Conservation (phyloP, 2,888 invertebrate species). For the Brenthis hecate region DNA sequence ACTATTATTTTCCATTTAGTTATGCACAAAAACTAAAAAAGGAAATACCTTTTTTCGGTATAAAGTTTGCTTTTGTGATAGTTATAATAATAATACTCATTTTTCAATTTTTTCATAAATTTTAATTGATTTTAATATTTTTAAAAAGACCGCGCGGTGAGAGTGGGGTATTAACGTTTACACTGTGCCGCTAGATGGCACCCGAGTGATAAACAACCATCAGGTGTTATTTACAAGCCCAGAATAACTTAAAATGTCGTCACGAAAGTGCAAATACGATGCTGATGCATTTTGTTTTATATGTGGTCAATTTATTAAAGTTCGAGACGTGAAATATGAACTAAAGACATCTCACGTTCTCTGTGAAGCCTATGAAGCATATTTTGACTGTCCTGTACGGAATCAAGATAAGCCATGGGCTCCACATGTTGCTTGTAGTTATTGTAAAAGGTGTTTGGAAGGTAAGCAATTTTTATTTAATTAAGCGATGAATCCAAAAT, state of each 20-base stretch:
- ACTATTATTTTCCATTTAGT: conserved; percentile 26
- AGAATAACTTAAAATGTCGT: conserved; percentile 34
- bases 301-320: conserved; percentile 39
- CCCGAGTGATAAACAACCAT: conserved; percentile 41
- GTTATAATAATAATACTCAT: conserved; percentile 35
- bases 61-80: conserved; percentile 31
- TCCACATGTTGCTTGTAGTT: conserved; percentile 36
- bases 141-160: conserved; percentile 38
- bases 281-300: conserved; percentile 41
- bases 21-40: conserved; percentile 4
- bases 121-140: conserved; percentile 37
- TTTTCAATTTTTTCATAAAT: conserved; percentile 32
- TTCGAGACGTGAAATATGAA: conserved; percentile 40
- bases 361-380: conserved; percentile 39
- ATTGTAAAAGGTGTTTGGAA: conserved; percentile 38
- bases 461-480: conserved; percentile 36
- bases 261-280: conserved; percentile 40
- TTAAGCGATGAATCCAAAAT: conserved; percentile 32
- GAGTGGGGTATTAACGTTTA: conserved; percentile 41
- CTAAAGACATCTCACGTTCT: conserved; percentile 37
- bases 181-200: conserved; percentile 41
- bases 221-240: conserved; percentile 39
- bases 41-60: conserved; percentile 26
- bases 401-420: conserved; percentile 37
- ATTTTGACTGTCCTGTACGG: conserved; percentile 35